Percentiles rank a stretch among this genome's conserved stretches.
Evolutionary conservation across 2,113 vertebrate species (phyloP).

Genomic region (Percina caprodes): DNA sequence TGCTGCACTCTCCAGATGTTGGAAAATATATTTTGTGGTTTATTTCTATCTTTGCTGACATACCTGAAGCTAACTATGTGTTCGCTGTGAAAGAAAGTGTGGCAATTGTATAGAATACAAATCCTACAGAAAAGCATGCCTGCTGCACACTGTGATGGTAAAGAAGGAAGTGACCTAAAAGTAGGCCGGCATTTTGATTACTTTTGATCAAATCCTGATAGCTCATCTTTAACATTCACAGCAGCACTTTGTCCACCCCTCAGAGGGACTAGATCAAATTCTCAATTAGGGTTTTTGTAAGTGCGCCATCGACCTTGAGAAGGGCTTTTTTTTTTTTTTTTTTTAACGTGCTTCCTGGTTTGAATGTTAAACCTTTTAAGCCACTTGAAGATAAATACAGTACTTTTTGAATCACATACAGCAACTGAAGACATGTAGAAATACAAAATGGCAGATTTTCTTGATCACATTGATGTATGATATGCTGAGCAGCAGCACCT

Average conservation of each 20-base stretch:
- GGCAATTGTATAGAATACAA: slow-evolving; percentile 30
- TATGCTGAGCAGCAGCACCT: background rate
- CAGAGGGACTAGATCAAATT: slow-evolving; percentile 77
- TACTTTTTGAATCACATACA: slow-evolving; percentile 29
- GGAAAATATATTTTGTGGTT: slow-evolving; percentile 36
- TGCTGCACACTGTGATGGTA: slow-evolving; percentile 15
- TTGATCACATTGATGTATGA: slow-evolving; percentile 4
- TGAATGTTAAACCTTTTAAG: slow-evolving; percentile 73
- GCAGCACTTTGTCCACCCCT: slow-evolving; percentile 67
- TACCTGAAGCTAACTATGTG: background rate
- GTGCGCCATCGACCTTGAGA: slow-evolving; percentile 75
- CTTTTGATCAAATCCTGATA: slow-evolving; percentile 74
- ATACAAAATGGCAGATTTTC: background rate
- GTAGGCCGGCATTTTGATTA: slow-evolving; percentile 75
- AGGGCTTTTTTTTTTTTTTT: slow-evolving; percentile 54
- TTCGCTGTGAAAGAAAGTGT: slow-evolving; percentile 19
- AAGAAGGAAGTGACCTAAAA: slow-evolving; percentile 65
- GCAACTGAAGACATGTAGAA: slow-evolving; percentile 11
- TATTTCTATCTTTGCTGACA: slow-evolving; percentile 19
- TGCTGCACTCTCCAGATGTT: slow-evolving; percentile 13
- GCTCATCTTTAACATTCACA: slow-evolving; percentile 77
- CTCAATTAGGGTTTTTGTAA: slow-evolving; percentile 80
- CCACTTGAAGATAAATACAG: slow-evolving; percentile 62
- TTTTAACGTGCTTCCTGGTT: slow-evolving; percentile 46
- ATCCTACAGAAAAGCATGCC: slow-evolving; percentile 15